These are phyloP conservation scores for Albula glossodonta DNA, from an alignment of 2,113 vertebrate genomes.

Conservation along the genomic window DNA sequence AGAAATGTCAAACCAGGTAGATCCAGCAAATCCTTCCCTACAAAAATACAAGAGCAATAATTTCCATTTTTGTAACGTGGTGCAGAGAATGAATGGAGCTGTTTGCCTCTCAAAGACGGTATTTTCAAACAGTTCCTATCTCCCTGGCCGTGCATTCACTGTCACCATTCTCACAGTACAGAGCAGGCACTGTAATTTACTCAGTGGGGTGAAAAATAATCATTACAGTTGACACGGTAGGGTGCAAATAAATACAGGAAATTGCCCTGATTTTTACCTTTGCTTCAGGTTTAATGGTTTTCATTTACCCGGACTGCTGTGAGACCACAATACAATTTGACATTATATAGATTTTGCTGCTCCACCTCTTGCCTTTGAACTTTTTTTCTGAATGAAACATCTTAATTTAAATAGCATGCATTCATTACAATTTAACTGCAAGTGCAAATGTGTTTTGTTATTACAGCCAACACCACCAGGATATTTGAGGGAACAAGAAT, in stretches of 20 bases:
- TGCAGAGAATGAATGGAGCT: not conserved
- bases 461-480: constrained; percentile 91
- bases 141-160: not conserved
- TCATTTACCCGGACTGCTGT: not conserved
- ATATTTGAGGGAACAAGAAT: constrained; percentile 97
- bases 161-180: not conserved
- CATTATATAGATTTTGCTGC: not conserved
- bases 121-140: not conserved
- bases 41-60: not conserved
- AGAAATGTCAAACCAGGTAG: not conserved
- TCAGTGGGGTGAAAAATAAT: not conserved
- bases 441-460: constrained; percentile 44
- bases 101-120: not conserved
- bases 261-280: constrained; percentile 6
- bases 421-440: not conserved
- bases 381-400: not conserved
- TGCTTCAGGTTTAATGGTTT: constrained; percentile 7
- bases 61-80: not conserved
- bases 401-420: not conserved
- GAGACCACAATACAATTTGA: constrained; percentile 1
- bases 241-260: not conserved
- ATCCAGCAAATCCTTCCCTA: not conserved
- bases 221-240: not conserved
- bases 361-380: not conserved
- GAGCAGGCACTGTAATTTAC: not conserved